Evolutionary conservation across 2,797 vertebrate species (phyloP), one percentile per base, ranked within the genome.

Genomic region (Hyperoplus immaculatus): DNA sequence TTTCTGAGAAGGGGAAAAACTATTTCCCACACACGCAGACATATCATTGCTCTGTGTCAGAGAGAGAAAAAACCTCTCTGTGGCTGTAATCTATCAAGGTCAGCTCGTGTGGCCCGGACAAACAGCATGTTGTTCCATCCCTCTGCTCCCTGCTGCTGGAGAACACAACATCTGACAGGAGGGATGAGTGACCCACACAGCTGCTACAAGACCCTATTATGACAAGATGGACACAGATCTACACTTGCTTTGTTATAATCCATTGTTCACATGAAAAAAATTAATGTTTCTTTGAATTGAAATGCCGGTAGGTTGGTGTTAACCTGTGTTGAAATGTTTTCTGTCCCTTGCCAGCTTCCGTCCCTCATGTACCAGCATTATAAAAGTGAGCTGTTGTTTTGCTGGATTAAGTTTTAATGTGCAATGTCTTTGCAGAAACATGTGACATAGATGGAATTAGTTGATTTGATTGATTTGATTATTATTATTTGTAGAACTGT

Each of bases 71-170:
- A 92, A 93, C 83, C 81, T 88, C 85, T 92, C 86, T 88, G 82
- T 71, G 69, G 90, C 83, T 94, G 29, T 29, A 95, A 95, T 95
- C 94, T 94, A 93, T 93, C 93, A 95, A 95, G 95, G 95, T 95
- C 95, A 95, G 94, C 85, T 39, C 89, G 90, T 92, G 93, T 91
- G 92, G 90, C 88, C 92, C 83, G 80, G 89, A 90, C 93, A 90
- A 93, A 92, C 88, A 90, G 82, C 73, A 67, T 88, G 88, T 91
- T 93, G 92, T 93, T 94, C 90, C 87, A 76, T 88, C 86, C 91
- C 72, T 51, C 79, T 84, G 89, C 90, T 91, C 87, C 81, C 80
- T 59, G 78, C 80, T 59, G 78, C 84, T 66, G 84, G 75, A 84
- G 74, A 86, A 87, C 74, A 83, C 77, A 69, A 78, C 82, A 62